phyloP scores from a whole-genome alignment of 2,888 invertebrate genomes.

The Lycophotia porphyrea region DNA sequence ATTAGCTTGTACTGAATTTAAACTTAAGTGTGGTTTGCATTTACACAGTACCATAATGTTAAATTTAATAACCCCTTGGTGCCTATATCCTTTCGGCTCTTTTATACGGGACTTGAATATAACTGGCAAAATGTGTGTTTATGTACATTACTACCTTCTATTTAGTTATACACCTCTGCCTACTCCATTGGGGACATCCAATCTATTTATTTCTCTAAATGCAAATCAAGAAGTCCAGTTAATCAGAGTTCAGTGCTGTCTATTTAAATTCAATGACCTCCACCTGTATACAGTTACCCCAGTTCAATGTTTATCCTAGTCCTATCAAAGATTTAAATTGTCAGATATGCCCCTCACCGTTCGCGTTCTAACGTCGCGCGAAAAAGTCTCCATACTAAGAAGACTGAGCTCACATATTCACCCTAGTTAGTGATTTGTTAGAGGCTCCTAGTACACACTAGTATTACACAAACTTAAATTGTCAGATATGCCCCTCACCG shows the following conservation, averaged over 20 bases:
- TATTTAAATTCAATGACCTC: slow-evolving; percentile 56
- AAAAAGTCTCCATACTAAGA: not conserved
- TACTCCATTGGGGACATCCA: not conserved
- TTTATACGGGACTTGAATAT: not conserved
- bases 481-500: not conserved
- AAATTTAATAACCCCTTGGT: not conserved
- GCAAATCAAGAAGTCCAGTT: slow-evolving; percentile 27
- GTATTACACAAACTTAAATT: not conserved
- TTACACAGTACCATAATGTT: not conserved
- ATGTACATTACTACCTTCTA: no score
- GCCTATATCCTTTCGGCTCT: not conserved
- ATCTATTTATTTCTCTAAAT: slow-evolving; percentile 8
- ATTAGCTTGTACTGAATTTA: not conserved
- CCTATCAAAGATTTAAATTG: slow-evolving; percentile 4
- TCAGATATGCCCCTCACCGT: not conserved
- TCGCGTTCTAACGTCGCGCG: not conserved
- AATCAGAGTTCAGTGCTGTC: slow-evolving; percentile 44
- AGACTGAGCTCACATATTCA: not conserved
- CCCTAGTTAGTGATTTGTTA: not conserved
- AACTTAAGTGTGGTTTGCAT: not conserved
- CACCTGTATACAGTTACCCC: slow-evolving; percentile 39
- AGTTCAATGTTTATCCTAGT: slow-evolving; percentile 44
- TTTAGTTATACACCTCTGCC: no score
- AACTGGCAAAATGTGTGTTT: no score
- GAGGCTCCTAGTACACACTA: not conserved